phyloP scores from a whole-genome alignment of 2,888 invertebrate genomes.

The Agrypnus murinus region DNA sequence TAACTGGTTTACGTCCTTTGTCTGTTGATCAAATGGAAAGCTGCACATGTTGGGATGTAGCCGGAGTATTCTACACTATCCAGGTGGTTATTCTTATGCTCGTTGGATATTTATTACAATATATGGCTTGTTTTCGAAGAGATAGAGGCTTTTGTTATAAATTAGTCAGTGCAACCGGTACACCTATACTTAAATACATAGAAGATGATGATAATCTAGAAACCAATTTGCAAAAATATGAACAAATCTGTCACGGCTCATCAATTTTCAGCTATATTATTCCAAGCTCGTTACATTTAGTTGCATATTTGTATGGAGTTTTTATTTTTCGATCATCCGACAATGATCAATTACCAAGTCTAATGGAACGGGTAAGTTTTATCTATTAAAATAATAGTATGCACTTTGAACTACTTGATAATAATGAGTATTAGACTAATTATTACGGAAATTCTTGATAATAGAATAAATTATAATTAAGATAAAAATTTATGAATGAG shows the following conservation, averaged over 20 bases:
- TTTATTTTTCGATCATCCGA: slow-evolving; percentile 84
- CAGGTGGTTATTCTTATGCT: slow-evolving; percentile 80
- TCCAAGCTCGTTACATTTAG: slow-evolving; percentile 82
- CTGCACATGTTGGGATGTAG: slow-evolving; percentile 75
- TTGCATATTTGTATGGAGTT: slow-evolving; percentile 83
- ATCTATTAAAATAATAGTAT: not conserved
- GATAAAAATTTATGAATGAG: no score
- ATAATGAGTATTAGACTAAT: no score
- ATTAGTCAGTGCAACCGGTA: slow-evolving; percentile 49
- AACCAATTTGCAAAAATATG: slow-evolving; percentile 68
- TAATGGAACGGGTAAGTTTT: slow-evolving; percentile 82
- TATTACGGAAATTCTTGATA: no score
- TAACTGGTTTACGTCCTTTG: slow-evolving; percentile 85
- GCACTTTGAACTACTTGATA: no score
- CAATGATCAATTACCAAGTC: slow-evolving; percentile 87
- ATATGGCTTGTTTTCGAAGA: slow-evolving; percentile 84
- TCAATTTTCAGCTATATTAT: slow-evolving; percentile 82
- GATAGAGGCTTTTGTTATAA: slow-evolving; percentile 84
- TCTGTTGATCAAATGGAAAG: slow-evolving; percentile 77
- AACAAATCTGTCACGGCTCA: slow-evolving; percentile 82
- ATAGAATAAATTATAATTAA: no score
- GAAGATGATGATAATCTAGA: slow-evolving; percentile 20
- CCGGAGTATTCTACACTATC: slow-evolving; percentile 81
- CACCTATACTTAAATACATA: slow-evolving; percentile 13
- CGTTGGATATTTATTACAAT: slow-evolving; percentile 84